Evolutionary conservation across 2,888 invertebrate species (phyloP), one percentile per base, ranked within the genome.

Genomic region (Heliconius sara): DNA sequence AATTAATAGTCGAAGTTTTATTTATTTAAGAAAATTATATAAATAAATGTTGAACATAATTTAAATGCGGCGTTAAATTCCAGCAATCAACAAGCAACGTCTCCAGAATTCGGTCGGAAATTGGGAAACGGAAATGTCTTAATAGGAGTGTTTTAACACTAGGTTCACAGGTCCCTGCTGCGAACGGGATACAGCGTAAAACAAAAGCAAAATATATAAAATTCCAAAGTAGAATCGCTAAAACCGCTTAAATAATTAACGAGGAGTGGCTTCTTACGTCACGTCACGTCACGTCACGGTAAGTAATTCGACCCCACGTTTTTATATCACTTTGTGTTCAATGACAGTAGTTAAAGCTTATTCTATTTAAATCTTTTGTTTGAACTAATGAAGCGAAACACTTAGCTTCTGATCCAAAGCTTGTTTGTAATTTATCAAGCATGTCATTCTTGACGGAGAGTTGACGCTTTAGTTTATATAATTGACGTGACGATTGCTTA

Each of bases 231-330:
- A 30, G 30, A 80, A 80, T 72, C 77, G 63, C 65, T 83, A 34
- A 73, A 71, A 80, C 75, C 81, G 27, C 79, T 83, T 81, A 83
- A 84, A 82, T 85, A 84, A 85, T 85, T 85, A 85, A 81, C 81
- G 72, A 79, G 81, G 83, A 83, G 82, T 84, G 83, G 79, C 76
- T 76, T 83, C 79, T 85, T 82, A 77, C 83, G 83, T 83, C 83
- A 77, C 83, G 83, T 83, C 83, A 77, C 83, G 83, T 83, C 83
- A 83, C 77, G 27, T 27, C 83, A 83, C 77, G 43, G 66, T 70
- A 75, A 78, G 79, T 83, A 80, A 82, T 79, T 34, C 34, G 72
- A 72, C 30, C 57, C 68, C 60, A 68, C 43, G 63, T 79, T 78
- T 81, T 78, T 76, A 68, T 71, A 77, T 77, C 27, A 60, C 73